These are phyloP conservation scores for Myotis davidii DNA, from an alignment of 2,113 vertebrate species.

Conservation along the genomic window DNA sequence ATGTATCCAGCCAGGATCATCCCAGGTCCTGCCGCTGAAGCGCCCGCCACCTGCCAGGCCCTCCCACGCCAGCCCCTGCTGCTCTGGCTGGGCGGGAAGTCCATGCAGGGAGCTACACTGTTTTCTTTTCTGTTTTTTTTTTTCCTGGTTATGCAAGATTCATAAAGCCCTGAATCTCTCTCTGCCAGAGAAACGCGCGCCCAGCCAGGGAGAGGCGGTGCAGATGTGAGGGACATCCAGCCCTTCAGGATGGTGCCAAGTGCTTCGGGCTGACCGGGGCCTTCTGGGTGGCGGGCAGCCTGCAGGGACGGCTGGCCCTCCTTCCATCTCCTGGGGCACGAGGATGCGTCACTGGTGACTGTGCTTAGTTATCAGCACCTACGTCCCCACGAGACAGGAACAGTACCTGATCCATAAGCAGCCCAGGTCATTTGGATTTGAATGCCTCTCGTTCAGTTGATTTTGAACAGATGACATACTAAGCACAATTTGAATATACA, in stretches of 20 bases:
- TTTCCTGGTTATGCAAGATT: not conserved
- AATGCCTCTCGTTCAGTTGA: not conserved
- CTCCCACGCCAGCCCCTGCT: accelerated
- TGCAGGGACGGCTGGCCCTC: too few species aligned
- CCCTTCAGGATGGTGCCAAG: accelerated
- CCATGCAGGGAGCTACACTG: too few species aligned
- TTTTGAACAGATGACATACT: not conserved
- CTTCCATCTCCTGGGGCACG: not conserved
- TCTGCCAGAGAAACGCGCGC: not conserved
- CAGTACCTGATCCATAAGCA: accelerated
- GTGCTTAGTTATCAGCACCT: accelerated
- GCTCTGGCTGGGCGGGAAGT: not conserved
- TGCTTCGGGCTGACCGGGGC: accelerated
- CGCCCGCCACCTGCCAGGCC: accelerated
- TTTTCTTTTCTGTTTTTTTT: too few species aligned
- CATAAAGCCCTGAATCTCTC: not conserved
- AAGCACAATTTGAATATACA: not conserved
- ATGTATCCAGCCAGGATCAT: not conserved
- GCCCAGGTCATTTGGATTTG: accelerated
- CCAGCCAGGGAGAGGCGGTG: accelerated
- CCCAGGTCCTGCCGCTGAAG: not conserved
- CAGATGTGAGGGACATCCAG: accelerated
- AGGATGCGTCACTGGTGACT: accelerated
- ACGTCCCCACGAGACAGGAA: accelerated
- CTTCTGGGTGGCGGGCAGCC: accelerated